These are phyloP conservation scores for Eremophila alpestris DNA, from an alignment of 2,797 vertebrate genomes.

Conservation along the genomic window DNA sequence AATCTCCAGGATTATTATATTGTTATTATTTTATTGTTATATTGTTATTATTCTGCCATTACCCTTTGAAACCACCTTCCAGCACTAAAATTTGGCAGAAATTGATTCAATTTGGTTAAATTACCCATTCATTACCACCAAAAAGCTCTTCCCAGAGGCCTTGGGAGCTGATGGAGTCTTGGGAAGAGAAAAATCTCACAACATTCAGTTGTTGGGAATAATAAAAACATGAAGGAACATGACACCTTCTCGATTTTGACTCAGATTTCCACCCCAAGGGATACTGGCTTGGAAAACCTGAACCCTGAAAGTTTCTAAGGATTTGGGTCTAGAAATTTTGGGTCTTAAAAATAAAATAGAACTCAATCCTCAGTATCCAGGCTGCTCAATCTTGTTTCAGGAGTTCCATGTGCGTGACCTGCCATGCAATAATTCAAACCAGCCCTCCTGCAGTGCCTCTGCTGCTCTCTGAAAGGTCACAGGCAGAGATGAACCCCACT, in stretches of 20 bases:
- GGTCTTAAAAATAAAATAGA: background rate
- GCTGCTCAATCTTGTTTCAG: accelerated
- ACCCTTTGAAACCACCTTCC: background rate
- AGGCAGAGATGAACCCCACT: background rate
- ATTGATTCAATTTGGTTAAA: background rate
- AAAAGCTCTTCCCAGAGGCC: background rate
- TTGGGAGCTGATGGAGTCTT: background rate
- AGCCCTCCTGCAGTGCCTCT: background rate
- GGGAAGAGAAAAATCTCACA: background rate
- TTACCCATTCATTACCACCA: background rate
- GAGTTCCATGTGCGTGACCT: accelerated
- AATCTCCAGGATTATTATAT: too few species aligned
- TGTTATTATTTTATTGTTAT: too few species aligned
- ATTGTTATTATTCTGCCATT: accelerated
- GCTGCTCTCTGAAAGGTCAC: background rate
- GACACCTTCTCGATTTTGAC: accelerated
- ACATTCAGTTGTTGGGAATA: background rate
- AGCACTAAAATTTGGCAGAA: background rate
- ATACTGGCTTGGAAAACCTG: background rate
- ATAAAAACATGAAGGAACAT: background rate
- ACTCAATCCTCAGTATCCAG: background rate
- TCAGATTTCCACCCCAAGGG: background rate
- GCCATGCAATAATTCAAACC: background rate
- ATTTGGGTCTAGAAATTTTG: background rate
- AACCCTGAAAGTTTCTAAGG: background rate